Percentiles rank a stretch among this genome's conserved stretches.
Evolutionary conservation across 2,797 vertebrate species (phyloP).

Genomic region (Catharus ustulatus): DNA sequence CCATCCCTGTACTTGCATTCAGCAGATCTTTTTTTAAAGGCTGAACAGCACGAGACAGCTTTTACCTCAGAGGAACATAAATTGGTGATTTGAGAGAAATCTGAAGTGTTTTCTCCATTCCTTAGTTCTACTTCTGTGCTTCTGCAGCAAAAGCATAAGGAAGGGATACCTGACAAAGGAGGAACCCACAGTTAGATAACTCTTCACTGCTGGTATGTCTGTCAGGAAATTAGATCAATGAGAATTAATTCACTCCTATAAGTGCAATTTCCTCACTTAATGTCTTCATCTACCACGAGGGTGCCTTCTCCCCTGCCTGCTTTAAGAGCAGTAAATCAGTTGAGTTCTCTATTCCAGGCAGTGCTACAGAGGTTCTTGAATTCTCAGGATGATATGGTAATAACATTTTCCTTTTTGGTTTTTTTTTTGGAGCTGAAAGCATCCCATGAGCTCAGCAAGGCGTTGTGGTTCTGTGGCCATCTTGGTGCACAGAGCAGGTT

Average conservation of each 20-base stretch:
- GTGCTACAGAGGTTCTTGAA: neutral
- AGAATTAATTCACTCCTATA: constrained; percentile 14
- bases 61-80: neutral
- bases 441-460: neutral
- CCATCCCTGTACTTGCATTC: neutral
- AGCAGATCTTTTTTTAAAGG: neutral
- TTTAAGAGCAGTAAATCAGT: neutral
- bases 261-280: constrained; percentile 9
- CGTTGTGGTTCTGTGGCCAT: neutral
- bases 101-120: neutral
- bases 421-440: neutral
- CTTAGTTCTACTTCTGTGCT: neutral
- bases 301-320: neutral
- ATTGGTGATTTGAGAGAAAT: neutral
- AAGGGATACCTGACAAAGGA: neutral
- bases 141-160: neutral
- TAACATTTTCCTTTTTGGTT: neutral
- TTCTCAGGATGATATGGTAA: neutral
- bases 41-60: neutral
- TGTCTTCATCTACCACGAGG: neutral
- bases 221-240: constrained; percentile 21
- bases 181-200: neutral
- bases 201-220: neutral
- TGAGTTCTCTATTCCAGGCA: neutral
- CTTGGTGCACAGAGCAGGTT: neutral